These are phyloP conservation scores for Chromobotia macracanthus DNA, from an alignment of 2,797 vertebrate species.

Conservation along the genomic window DNA sequence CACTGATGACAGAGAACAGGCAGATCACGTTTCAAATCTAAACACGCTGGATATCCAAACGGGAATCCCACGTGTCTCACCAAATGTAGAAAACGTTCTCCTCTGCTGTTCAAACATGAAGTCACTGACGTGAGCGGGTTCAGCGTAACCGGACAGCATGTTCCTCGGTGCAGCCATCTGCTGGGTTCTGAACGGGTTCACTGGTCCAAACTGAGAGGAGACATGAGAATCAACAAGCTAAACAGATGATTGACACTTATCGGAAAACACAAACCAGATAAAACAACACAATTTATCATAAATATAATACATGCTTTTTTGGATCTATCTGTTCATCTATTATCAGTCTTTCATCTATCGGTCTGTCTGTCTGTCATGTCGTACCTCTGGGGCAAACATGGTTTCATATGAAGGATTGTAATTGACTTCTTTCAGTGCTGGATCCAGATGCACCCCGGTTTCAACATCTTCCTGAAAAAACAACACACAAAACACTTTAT, in stretches of 20 bases:
- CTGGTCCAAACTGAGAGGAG: conserved; percentile 84
- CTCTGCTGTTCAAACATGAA: conserved; percentile 99
- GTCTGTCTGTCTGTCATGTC: not conserved
- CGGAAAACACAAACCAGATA: too few species aligned
- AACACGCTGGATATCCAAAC: conserved; percentile 26
- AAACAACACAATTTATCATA: too few species aligned
- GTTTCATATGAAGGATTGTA: conserved; percentile 94
- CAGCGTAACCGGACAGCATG: conserved; percentile 96
- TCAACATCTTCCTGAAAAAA: conserved; percentile 89
- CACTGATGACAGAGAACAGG: too few species aligned
- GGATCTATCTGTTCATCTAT: too few species aligned
- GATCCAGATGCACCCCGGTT: conserved; percentile 92
- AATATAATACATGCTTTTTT: too few species aligned
- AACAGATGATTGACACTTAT: too few species aligned
- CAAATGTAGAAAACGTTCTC: conserved; percentile 94
- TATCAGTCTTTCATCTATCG: too few species aligned
- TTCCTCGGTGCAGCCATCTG: conserved; percentile 98
- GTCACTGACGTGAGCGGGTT: conserved; percentile 95
- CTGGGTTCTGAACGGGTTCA: conserved; percentile 91
- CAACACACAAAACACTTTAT: not conserved
- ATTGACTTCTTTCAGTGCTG: conserved; percentile 88
- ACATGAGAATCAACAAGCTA: too few species aligned
- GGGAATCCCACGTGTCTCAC: conserved; percentile 70
- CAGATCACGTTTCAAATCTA: too few species aligned
- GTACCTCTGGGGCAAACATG: conserved; percentile 97